Conservation (phyloP, 2,797 vertebrate genomes). For the Gallinago nigripennis region DNA sequence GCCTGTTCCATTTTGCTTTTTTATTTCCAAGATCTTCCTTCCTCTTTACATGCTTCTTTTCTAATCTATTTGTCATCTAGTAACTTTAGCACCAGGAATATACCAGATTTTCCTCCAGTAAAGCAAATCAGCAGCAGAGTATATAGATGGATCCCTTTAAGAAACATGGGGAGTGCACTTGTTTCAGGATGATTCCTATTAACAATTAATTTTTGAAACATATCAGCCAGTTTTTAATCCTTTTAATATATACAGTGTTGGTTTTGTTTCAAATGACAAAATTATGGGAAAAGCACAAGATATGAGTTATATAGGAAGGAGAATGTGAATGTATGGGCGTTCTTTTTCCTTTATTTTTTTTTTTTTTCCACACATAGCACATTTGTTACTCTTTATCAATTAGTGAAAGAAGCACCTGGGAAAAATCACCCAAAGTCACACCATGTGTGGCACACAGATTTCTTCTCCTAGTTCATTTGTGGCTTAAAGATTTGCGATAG, state of each 20-base stretch:
- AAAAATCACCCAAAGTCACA: slow-evolving; percentile 26
- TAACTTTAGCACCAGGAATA: neutral
- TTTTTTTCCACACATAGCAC: neutral
- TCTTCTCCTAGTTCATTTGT: slow-evolving; percentile 23
- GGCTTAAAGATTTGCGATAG: slow-evolving; percentile 67
- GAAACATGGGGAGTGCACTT: neutral
- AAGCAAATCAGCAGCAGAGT: neutral
- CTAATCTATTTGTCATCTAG: neutral
- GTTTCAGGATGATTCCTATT: neutral
- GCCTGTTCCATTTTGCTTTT: neutral
- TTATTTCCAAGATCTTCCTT: accelerated
- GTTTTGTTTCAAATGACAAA: neutral
- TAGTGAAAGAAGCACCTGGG: slow-evolving; percentile 15
- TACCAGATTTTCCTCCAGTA: neutral
- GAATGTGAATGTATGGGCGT: neutral
- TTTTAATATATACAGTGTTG: neutral
- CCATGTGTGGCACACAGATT: slow-evolving; percentile 18
- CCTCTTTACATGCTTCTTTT: neutral
- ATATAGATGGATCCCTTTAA: neutral
- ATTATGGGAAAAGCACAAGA: neutral
- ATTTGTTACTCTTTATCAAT: slow-evolving; percentile 49
- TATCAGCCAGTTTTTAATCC: neutral
- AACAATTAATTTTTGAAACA: neutral
- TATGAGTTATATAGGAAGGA: neutral
- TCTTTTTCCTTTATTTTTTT: neutral